Conservation (phyloP, 1,140 invertebrate species). For the Drosophila nigromelanica region DNA sequence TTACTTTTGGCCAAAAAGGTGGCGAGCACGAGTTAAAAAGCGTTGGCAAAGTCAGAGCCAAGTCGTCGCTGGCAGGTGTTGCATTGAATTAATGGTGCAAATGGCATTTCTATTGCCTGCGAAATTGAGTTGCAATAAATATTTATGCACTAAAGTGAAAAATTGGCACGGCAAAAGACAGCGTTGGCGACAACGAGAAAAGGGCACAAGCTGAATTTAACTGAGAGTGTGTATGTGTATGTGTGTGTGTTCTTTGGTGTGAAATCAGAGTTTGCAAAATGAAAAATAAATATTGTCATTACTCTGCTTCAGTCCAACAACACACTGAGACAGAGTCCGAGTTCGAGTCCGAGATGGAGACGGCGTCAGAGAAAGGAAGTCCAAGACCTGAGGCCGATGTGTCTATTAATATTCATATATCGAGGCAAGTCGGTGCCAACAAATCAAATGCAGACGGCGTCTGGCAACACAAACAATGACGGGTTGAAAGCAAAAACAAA, state of each 20-base stretch:
- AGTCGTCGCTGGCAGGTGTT: constrained; percentile 79
- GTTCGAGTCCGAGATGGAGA: not conserved
- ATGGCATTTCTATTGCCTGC: constrained; percentile 81
- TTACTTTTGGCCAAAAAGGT: constrained; percentile 6
- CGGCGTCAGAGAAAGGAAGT: not conserved
- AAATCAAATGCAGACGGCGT: constrained; percentile 75
- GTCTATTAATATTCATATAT: constrained; percentile 81
- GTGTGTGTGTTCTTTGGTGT: constrained; percentile 26
- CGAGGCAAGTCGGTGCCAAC: constrained; percentile 55
- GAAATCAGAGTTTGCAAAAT: constrained; percentile 63
- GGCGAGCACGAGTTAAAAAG: not conserved
- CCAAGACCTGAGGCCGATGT: constrained; percentile 25
- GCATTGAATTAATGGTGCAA: constrained; percentile 82
- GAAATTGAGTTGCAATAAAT: constrained; percentile 82
- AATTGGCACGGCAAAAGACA: constrained; percentile 76
- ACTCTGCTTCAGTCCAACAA: constrained; percentile 56
- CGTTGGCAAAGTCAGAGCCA: constrained; percentile 52
- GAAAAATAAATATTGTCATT: constrained; percentile 79
- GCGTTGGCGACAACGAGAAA: constrained; percentile 27
- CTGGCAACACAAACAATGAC: constrained; percentile 57
- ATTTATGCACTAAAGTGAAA: constrained; percentile 82
- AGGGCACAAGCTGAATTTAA: constrained; percentile 12
- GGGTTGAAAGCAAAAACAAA: constrained; percentile 17
- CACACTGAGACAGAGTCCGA: constrained; percentile 20
- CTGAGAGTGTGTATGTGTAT: not conserved